A percentile compares a stretch with the other conserved stretches of the same genome.
phyloP scores from a whole-genome alignment of 2,888 invertebrate species.

The Drosophila engyochracea region DNA sequence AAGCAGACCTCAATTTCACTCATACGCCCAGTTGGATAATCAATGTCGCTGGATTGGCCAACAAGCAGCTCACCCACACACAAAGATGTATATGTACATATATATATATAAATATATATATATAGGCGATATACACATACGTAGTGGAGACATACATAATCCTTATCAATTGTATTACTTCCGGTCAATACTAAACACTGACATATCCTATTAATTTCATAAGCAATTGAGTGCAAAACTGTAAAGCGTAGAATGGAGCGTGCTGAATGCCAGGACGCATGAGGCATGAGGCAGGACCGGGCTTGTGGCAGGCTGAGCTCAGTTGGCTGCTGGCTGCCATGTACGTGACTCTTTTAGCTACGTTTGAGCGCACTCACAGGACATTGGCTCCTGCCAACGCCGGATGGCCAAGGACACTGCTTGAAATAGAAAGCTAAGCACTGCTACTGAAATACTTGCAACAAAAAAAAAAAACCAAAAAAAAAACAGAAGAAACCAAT shows the following conservation, averaged over 20 bases:
- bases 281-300: conserved; percentile 7
- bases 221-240: conserved; percentile 82
- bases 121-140: conserved; percentile 10
- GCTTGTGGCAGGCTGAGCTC: conserved; percentile 27
- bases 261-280: conserved; percentile 20
- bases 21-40: conserved; percentile 77
- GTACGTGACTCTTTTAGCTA: conserved; percentile 78
- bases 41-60: conserved; percentile 55
- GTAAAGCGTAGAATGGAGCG: conserved; percentile 66
- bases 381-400: conserved; percentile 44
- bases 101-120: conserved; percentile 7
- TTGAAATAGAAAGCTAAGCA: conserved; percentile 54
- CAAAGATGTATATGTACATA: conserved; percentile 22
- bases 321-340: conserved; percentile 38
- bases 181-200: conserved; percentile 81
- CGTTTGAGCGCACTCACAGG: conserved; percentile 73
- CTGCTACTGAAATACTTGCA: conserved; percentile 33
- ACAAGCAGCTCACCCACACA: conserved; percentile 59
- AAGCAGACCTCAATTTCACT: conserved; percentile 70
- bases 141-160: conserved; percentile 61
- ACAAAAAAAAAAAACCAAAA: neutral
- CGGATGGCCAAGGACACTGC: conserved; percentile 30
- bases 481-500: conserved; percentile 31
- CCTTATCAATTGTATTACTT: conserved; percentile 82
- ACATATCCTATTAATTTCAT: conserved; percentile 82